Evolutionary conservation across 2,797 vertebrate species (phyloP).

Genomic region (Echiichthys vipera): DNA sequence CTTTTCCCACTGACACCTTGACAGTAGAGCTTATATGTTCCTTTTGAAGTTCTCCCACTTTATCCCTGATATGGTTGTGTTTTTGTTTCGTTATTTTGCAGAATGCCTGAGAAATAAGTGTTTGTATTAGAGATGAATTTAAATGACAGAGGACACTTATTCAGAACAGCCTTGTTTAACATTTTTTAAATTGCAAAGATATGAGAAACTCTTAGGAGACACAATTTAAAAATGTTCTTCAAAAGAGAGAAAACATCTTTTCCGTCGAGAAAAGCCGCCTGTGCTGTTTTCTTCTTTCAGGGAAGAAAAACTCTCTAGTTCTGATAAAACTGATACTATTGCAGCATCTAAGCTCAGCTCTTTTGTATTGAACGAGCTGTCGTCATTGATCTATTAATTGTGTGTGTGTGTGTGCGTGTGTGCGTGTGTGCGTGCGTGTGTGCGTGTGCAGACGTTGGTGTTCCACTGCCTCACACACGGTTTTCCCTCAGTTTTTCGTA

Average conservation of each 20-base stretch:
- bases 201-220: background rate
- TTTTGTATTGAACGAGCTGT: no score
- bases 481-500: constrained; percentile 28
- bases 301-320: no score
- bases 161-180: background rate
- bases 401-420: background rate
- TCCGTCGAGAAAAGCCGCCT: no score
- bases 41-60: background rate
- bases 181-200: background rate
- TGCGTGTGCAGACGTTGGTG: constrained; percentile 7
- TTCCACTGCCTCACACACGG: background rate
- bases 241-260: no score
- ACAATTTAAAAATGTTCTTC: no score
- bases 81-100: no score
- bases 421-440: background rate
- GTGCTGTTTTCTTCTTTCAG: no score
- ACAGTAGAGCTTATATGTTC: background rate
- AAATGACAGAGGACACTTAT: background rate
- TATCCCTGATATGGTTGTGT: no score
- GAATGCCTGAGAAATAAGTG: background rate
- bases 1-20: background rate
- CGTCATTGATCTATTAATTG: background rate
- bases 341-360: no score
- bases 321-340: no score
- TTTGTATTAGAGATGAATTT: background rate